These are phyloP conservation scores for Sceloporus tristichus DNA, from an alignment of 2,113 vertebrate genomes.

Conservation along the genomic window DNA sequence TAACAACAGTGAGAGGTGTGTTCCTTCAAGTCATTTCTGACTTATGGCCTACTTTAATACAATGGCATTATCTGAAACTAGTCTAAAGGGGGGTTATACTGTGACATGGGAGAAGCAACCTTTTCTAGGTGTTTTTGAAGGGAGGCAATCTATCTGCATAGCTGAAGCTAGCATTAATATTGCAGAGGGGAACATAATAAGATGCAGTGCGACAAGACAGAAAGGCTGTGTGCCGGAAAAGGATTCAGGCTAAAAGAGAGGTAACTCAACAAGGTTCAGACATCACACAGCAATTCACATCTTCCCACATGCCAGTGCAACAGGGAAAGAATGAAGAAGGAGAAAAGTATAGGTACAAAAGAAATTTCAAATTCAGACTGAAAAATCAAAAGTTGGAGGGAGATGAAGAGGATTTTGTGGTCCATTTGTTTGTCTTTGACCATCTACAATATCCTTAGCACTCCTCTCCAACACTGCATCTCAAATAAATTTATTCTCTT, in stretches of 20 bases:
- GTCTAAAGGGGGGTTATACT: not conserved
- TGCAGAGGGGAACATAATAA: not conserved
- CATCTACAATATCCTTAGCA: not conserved
- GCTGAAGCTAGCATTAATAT: constrained; percentile 16
- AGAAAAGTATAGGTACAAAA: not conserved
- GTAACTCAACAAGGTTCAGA: not conserved
- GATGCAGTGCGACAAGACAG: not conserved
- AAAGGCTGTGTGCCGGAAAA: not conserved
- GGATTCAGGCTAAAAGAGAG: not conserved
- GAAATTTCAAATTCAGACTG: not conserved
- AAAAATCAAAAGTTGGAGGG: not conserved
- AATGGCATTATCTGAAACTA: not conserved
- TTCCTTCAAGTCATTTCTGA: too few relatives aligned
- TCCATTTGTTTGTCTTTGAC: not conserved
- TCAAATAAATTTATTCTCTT: too few relatives aligned
- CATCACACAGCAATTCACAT: not conserved
- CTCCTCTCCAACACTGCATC: too few relatives aligned
- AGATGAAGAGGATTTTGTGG: not conserved
- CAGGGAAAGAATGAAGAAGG: not conserved
- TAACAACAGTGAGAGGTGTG: not conserved
- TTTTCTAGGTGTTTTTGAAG: not conserved
- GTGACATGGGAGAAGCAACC: not conserved
- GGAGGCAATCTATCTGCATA: not conserved
- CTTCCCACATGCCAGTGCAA: not conserved
- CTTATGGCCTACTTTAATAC: not conserved